Evolutionary conservation across 2,888 invertebrate species (phyloP), one percentile per base, ranked within the genome.

Genomic region (Prionchulus punctatus): DNA sequence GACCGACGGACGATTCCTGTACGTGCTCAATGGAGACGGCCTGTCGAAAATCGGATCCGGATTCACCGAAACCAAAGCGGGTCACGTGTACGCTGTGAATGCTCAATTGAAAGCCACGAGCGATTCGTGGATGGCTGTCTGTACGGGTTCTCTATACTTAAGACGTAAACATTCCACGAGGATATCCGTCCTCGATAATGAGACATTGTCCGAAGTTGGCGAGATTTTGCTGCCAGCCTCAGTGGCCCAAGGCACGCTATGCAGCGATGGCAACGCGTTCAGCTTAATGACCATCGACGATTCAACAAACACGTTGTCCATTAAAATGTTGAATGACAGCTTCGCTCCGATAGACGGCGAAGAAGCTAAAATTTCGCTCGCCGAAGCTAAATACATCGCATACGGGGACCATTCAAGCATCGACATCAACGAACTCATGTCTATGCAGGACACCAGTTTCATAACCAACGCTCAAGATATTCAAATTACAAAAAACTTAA

Each of bases 31-130:
- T 58, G 82, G 83, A 12, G 82, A 82, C 65, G 87, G 89, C 1
- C 76, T 96, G 49, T 78, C 87, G 60, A 96, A 96, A 77, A 82
- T 96, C 60, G 96, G 96, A 23, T 86, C 91, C 53, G 96, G 96
- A 4, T 89, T 88, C 70, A 86, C 86, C 53, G 88, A 87, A 61
- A 90, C 94, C 4, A 80, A 88, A 62, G 84, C 84, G 73, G 92
- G 90, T n/a, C 85, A 87, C 67, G 79, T 90, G 26, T 87, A 90
- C 70, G 76, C 82, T 61, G 82, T 84, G 70, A 87, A 87, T 71
- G 80, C 83, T 28, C 84, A 88, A 71, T 86, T 90, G 70, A 71
- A 80, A 69, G 81, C 64, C 1, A 21, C 60, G 27, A 64, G 63
- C 45, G 65, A 66, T 30, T 63, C 64, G 23, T 60, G 62, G 57